Conservation (phyloP, 2,888 invertebrate genomes). For the Notocelia uddmanniana region DNA sequence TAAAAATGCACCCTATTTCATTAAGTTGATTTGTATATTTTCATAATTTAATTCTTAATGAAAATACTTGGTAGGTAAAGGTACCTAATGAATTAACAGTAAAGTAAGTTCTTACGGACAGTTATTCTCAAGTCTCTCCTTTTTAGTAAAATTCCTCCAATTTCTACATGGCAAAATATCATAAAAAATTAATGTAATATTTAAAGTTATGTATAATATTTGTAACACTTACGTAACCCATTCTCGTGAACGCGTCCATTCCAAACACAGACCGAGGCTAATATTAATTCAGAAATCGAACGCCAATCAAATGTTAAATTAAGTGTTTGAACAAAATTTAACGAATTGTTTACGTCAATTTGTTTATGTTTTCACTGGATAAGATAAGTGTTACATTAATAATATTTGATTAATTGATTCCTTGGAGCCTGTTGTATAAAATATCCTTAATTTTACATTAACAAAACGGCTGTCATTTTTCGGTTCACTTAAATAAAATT, state of each 20-base stretch:
- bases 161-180: not conserved
- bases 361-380: not conserved
- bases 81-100: too few relatives aligned
- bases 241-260: slow-evolving; percentile 51
- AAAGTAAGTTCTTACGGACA: too few relatives aligned
- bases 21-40: too few relatives aligned
- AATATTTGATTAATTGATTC: not conserved
- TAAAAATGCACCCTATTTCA: too few relatives aligned
- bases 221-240: slow-evolving; percentile 10
- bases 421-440: too few relatives aligned
- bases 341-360: not conserved
- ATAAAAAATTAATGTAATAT: not conserved
- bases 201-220: not conserved
- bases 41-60: too few relatives aligned
- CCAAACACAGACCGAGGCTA: slow-evolving; percentile 51
- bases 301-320: slow-evolving; percentile 5
- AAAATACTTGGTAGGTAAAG: too few relatives aligned
- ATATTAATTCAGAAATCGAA: slow-evolving; percentile 41
- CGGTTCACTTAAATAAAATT: too few relatives aligned
- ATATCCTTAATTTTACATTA: too few relatives aligned
- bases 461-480: too few relatives aligned
- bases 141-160: not conserved
- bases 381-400: not conserved
- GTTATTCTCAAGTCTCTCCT: not conserved
- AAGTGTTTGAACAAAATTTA: not conserved